Base-by-base conservation (phyloP, 2,113 vertebrate genomes). In the Monopterus albus region DNA sequence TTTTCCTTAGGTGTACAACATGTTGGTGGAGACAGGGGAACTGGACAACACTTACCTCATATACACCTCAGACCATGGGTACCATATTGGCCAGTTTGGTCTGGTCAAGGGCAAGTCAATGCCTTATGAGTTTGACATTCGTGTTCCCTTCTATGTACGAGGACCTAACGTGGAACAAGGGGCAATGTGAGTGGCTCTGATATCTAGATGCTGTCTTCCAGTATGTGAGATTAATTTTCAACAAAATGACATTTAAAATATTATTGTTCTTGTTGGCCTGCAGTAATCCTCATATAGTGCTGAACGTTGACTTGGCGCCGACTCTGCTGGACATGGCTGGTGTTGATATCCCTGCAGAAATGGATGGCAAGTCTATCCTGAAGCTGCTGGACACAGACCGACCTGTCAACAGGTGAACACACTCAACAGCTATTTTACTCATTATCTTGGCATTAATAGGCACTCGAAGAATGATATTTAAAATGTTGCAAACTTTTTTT, bases 41-140 rank as follows among this genome's bases (percentile, higher is more conserved):
- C 81, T 99, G 90, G 96, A 98, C 63, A 99, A 98, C 82, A 98
- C 97, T 0, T 99, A 98, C 84, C 73, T 99, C 58, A 96, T 99
- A 80, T 99, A 98, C 88, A 98, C 96, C 0, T 96, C 97, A 0
- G 97, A 99, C 89, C 97, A 99, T 1, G 97, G 97, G 67, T 99
- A 99, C 87, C 97, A 99, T 61, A 97, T 99, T 6, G 97, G 97
- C 29, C 97, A 99, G 89, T 99, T 99, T 61, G 97, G 97, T 6
- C 92, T 99, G 77, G 96, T 99, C 60, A 99, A 99, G 87, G 97
- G 97, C 25, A 99, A 99, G 86, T 99, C 97, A 12, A 98, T 99
- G 97, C 97, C 97, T 0, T 99, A 99, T 1, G 97, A 99, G 84
- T 98, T 99, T 40, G 97, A 99, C 80, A 97, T 98, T 89, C 91